A percentile compares a stretch with the other conserved stretches of the same genome.
phyloP scores from a whole-genome alignment of 2,113 vertebrate species.

The Plectropomus leopardus region DNA sequence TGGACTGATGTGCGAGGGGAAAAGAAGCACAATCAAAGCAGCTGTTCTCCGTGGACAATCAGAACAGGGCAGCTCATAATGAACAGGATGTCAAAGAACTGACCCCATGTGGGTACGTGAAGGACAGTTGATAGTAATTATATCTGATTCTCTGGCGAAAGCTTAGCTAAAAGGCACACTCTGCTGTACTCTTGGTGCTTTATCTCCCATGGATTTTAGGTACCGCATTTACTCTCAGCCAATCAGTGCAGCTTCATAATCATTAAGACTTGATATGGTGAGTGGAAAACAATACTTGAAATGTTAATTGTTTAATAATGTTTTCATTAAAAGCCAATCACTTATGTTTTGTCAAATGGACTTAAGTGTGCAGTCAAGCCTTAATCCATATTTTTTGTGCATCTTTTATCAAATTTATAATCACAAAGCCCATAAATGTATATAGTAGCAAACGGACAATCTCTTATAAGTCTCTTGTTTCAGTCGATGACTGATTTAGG shows the following conservation, averaged over 20 bases:
- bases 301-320: conserved; percentile 12
- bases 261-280: background rate
- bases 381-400: background rate
- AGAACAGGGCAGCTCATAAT: conserved; percentile 54
- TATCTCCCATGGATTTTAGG: conserved; percentile 31
- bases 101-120: conserved; percentile 66
- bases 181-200: conserved; percentile 37
- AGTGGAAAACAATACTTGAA: conserved; percentile 28
- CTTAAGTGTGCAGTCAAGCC: background rate
- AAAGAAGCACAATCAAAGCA: conserved; percentile 47
- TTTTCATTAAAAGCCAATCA: conserved; percentile 18
- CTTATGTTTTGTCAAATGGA: background rate
- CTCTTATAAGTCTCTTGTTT: background rate
- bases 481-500: background rate
- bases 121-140: conserved; percentile 67
- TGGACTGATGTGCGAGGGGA: conserved; percentile 8
- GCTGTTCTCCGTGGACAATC: conserved; percentile 45
- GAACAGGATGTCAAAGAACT: conserved; percentile 62
- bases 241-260: conserved; percentile 25
- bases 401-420: background rate
- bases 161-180: conserved; percentile 45
- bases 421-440: background rate
- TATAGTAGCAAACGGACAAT: background rate
- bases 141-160: conserved; percentile 55
- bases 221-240: conserved; percentile 21